Conservation (phyloP, 2,888 invertebrate species). For the Poecilus cupreus region DNA sequence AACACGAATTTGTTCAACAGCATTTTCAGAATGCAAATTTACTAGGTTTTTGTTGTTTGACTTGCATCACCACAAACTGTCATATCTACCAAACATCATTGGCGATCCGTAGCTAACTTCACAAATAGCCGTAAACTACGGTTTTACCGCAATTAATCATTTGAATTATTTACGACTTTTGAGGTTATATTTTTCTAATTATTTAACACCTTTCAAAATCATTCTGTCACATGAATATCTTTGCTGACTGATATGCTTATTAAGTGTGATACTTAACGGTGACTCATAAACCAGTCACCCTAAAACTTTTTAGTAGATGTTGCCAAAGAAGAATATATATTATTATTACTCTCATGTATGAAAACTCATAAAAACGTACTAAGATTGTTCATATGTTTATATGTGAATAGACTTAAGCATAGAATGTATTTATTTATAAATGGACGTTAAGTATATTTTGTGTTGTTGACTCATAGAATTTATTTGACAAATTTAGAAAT, state of each 20-base stretch:
- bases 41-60: too few species aligned
- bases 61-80: too few species aligned
- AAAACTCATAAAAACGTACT: slow-evolving; percentile 12
- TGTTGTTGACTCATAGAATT: slow-evolving; percentile 51
- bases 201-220: too few species aligned
- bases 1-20: too few species aligned
- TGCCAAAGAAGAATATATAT: slow-evolving; percentile 52
- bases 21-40: too few species aligned
- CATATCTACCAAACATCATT: too few species aligned
- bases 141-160: too few species aligned
- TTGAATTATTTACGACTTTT: too few species aligned
- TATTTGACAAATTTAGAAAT: slow-evolving; percentile 26
- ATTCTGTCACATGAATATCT: neutral
- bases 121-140: too few species aligned
- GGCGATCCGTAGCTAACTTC: too few species aligned
- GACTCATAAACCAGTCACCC: slow-evolving; percentile 16
- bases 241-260: slow-evolving; percentile 51
- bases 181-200: too few species aligned
- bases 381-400: slow-evolving; percentile 51
- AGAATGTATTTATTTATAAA: slow-evolving; percentile 25
- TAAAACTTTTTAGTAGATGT: slow-evolving; percentile 50
- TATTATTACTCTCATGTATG: slow-evolving; percentile 34
- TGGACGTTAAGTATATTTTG: slow-evolving; percentile 26
- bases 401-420: slow-evolving; percentile 47
- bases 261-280: slow-evolving; percentile 43